A percentile compares a stretch with the other conserved stretches of the same genome.
Evolutionary conservation across 2,797 vertebrate species (phyloP).

Genomic region (Sebastes flavidus): DNA sequence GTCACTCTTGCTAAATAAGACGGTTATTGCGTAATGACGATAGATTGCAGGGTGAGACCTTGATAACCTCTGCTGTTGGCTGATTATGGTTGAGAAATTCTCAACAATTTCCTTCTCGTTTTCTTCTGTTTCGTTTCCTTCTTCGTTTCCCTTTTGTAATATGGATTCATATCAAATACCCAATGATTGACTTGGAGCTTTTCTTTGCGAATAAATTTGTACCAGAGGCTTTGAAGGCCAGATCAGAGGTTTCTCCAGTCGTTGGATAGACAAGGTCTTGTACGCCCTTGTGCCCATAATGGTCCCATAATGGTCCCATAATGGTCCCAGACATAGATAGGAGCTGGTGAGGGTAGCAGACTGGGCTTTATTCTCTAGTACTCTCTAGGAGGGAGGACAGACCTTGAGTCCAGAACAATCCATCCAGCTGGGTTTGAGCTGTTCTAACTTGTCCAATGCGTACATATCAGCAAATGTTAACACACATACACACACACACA

Average conservation of each 20-base stretch:
- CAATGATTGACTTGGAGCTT: slow-evolving; percentile 15
- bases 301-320: neutral
- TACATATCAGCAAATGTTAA: slow-evolving; percentile 36
- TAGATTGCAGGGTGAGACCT: slow-evolving; percentile 1
- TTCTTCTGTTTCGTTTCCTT: neutral
- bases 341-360: neutral
- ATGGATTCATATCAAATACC: too few species aligned
- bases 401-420: slow-evolving; percentile 37
- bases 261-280: neutral
- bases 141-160: too few species aligned
- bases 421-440: slow-evolving; percentile 22
- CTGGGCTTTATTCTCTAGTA: neutral
- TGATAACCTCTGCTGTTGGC: slow-evolving; percentile 27
- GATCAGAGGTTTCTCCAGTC: slow-evolving; percentile 5
- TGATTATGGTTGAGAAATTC: slow-evolving; percentile 33
- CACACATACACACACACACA: neutral
- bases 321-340: slow-evolving; percentile 20
- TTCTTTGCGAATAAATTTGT: slow-evolving; percentile 25
- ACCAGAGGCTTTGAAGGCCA: slow-evolving; percentile 1
- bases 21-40: slow-evolving; percentile 29
- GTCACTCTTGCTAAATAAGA: slow-evolving; percentile 1
- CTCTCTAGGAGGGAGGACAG: neutral
- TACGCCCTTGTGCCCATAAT: neutral
- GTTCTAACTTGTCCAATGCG: slow-evolving; percentile 44
- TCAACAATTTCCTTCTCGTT: neutral